Evolutionary conservation across 2,888 invertebrate species (phyloP).

Genomic region (Plebejus melissa): DNA sequence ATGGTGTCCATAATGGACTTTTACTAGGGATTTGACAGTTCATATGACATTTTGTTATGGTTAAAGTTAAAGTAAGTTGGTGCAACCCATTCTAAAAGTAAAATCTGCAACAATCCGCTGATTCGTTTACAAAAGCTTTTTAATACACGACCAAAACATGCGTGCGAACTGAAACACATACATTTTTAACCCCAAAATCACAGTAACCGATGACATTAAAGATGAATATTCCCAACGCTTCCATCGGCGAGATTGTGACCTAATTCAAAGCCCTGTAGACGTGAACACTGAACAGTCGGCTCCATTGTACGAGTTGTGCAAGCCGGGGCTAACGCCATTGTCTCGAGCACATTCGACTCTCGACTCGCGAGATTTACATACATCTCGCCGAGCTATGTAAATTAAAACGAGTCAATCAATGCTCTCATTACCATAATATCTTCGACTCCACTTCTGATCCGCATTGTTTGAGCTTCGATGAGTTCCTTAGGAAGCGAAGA

Average conservation of each 20-base stretch:
- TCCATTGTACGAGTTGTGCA: constrained; percentile 41
- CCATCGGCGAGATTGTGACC: constrained; percentile 15
- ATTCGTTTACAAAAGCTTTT: background rate
- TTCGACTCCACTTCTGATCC: background rate
- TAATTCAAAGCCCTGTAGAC: constrained; percentile 23
- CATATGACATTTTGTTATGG: too few relatives aligned
- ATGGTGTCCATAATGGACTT: too few relatives aligned
- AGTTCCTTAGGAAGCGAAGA: background rate
- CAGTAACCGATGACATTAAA: background rate
- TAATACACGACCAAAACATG: background rate
- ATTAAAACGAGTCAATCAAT: constrained; percentile 28
- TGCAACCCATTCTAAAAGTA: too few relatives aligned
- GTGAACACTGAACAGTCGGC: constrained; percentile 39
- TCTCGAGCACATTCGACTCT: constrained; percentile 44
- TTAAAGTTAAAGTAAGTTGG: too few relatives aligned
- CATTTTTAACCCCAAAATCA: background rate
- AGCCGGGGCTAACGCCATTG: constrained; percentile 43
- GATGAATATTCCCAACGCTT: constrained; percentile 19
- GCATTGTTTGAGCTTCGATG: background rate
- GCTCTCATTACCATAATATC: constrained; percentile 10
- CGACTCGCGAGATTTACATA: constrained; percentile 47
- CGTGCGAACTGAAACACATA: background rate
- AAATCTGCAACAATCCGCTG: background rate
- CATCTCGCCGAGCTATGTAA: constrained; percentile 36
- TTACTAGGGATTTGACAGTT: too few relatives aligned